Evolutionary conservation across 2,888 invertebrate species (phyloP).

Genomic region (Sclerodermus sp.): DNA sequence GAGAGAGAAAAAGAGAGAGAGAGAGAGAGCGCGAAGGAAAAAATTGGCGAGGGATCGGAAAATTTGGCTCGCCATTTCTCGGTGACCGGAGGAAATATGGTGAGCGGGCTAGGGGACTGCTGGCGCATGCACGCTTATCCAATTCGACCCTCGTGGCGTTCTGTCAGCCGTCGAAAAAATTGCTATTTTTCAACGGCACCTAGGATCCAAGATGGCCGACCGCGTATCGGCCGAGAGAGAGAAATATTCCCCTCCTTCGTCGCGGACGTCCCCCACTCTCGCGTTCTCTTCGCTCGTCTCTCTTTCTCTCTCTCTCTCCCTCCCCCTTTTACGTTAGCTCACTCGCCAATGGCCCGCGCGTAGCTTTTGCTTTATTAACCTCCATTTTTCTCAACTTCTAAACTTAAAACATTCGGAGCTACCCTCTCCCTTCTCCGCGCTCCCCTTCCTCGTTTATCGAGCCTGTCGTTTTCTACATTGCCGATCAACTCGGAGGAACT

Average conservation of each 20-base stretch:
- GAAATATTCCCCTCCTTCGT: conserved; percentile 26
- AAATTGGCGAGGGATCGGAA: too few relatives aligned
- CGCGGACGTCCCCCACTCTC: background rate
- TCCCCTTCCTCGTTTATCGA: background rate
- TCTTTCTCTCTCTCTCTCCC: conserved; percentile 8
- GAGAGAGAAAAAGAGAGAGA: too few relatives aligned
- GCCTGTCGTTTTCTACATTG: too few relatives aligned
- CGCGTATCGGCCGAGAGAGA: conserved; percentile 34
- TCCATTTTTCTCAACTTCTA: conserved; percentile 2
- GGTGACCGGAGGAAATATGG: too few relatives aligned
- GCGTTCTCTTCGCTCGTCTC: conserved; percentile 7
- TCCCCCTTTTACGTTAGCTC: conserved; percentile 3
- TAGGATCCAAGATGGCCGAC: conserved; percentile 54
- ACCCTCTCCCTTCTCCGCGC: conserved; percentile 3
- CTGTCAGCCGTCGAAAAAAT: conserved; percentile 43
- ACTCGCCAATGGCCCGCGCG: background rate
- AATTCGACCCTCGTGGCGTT: conserved; percentile 30
- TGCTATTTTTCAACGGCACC: conserved; percentile 48
- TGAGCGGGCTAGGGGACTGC: too few relatives aligned
- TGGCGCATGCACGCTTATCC: conserved; percentile 2
- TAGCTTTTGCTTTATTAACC: too few relatives aligned
- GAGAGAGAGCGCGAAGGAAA: too few relatives aligned
- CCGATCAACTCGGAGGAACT: too few relatives aligned
- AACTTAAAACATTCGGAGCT: background rate
- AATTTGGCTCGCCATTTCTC: too few relatives aligned